A percentile compares a stretch with the other conserved stretches of the same genome.
Conservation (phyloP, 1,140 invertebrate genomes). For the Eupristina koningsbergeri region DNA sequence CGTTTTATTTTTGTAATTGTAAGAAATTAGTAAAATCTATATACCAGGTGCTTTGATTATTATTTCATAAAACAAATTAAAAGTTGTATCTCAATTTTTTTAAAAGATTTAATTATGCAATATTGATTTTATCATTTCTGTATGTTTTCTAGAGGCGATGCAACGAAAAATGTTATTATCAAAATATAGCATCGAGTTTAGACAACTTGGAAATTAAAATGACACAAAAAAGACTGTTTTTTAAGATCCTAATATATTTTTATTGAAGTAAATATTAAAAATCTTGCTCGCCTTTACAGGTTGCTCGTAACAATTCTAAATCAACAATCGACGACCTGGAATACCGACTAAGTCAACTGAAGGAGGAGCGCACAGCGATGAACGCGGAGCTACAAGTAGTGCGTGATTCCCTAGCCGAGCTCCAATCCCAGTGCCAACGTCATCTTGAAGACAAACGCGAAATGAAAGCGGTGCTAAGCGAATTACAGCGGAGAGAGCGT, state of each 20-base stretch:
- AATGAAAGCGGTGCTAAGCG: slow-evolving; percentile 78
- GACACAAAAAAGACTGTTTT: too few species aligned
- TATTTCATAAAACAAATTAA: too few species aligned
- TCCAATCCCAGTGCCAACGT: slow-evolving; percentile 82
- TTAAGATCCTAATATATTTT: too few species aligned
- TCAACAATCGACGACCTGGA: slow-evolving; percentile 86
- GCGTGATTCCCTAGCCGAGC: slow-evolving; percentile 82
- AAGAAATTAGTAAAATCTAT: neutral
- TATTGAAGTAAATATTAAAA: neutral
- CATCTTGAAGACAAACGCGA: slow-evolving; percentile 85
- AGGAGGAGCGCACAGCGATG: slow-evolving; percentile 81
- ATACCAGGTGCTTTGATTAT: too few species aligned
- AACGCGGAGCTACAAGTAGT: slow-evolving; percentile 81
- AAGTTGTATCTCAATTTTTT: too few species aligned
- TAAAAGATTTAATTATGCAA: too few species aligned
- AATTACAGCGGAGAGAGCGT: slow-evolving; percentile 79
- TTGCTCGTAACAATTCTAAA: slow-evolving; percentile 86
- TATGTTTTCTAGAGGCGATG: too few species aligned
- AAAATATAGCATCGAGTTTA: too few species aligned
- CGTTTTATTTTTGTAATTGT: neutral
- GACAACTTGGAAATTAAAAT: too few species aligned
- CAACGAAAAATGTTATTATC: too few species aligned
- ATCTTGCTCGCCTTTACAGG: slow-evolving; percentile 62
- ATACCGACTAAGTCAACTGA: slow-evolving; percentile 81
- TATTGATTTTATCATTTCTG: too few species aligned